Evolutionary conservation across 1,140 invertebrate species (phyloP).

Genomic region (Plodia interpunctella): DNA sequence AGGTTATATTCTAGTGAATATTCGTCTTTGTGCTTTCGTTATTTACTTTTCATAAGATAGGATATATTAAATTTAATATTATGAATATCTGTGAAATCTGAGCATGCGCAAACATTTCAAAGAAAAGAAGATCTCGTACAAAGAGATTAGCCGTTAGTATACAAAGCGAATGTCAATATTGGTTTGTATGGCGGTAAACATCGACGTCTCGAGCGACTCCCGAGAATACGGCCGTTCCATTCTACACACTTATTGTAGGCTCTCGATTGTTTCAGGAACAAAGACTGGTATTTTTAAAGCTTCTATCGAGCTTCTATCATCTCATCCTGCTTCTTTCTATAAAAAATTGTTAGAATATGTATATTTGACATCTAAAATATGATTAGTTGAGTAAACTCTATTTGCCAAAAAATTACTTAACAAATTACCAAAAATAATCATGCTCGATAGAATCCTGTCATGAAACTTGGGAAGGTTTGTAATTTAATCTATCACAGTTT

Average conservation of each 20-base stretch:
- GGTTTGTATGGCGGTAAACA: constrained; percentile 59
- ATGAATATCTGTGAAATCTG: not conserved
- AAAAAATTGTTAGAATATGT: too few relatives aligned
- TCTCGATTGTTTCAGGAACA: constrained; percentile 43
- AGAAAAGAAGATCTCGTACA: constrained; percentile 50
- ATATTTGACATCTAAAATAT: too few relatives aligned
- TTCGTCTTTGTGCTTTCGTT: not conserved
- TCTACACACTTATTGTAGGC: constrained; percentile 26
- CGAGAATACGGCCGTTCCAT: constrained; percentile 45
- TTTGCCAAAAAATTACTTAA: too few relatives aligned
- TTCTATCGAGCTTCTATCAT: not conserved
- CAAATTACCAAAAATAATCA: too few relatives aligned
- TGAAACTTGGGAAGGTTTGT: too few relatives aligned
- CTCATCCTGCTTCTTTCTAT: not conserved
- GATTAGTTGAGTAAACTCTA: too few relatives aligned
- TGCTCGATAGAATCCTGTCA: too few relatives aligned
- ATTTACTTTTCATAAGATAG: not conserved
- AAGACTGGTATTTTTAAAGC: constrained; percentile 25
- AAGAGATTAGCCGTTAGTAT: constrained; percentile 61
- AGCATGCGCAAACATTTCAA: not conserved
- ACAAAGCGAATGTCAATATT: constrained; percentile 70
- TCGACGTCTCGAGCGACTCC: constrained; percentile 42
- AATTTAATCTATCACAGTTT: too few relatives aligned
- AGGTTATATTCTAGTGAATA: not conserved
- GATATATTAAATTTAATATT: not conserved